Evolutionary conservation across 2,888 invertebrate genomes (phyloP).

Genomic region (Pterobdella sp.): DNA sequence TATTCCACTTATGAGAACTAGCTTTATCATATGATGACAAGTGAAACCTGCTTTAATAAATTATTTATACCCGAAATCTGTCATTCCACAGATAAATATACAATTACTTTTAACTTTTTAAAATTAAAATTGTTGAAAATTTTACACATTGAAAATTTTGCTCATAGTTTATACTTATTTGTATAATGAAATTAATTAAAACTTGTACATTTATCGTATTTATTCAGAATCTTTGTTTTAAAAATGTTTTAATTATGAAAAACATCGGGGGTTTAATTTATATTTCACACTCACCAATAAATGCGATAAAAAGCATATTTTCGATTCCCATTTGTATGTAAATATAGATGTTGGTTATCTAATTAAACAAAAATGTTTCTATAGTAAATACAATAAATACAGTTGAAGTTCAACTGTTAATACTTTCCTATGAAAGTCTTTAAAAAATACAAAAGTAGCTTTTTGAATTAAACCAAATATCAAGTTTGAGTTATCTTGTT

Average conservation of each 20-base stretch:
- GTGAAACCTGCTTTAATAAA: no score
- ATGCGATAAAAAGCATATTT: neutral
- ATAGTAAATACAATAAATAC: neutral
- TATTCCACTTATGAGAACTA: neutral
- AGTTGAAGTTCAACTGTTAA: neutral
- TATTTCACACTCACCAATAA: neutral
- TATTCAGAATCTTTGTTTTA: no score
- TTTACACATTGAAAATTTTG: no score
- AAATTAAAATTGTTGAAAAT: no score
- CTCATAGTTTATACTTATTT: no score
- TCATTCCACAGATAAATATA: no score
- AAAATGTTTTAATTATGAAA: conserved; percentile 12
- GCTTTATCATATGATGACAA: neutral
- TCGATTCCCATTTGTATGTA: no score
- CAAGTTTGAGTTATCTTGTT: neutral
- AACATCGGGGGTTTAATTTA: conserved; percentile 8
- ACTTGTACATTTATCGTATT: no score
- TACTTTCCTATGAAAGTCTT: neutral
- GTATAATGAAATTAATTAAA: no score
- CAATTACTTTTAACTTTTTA: no score
- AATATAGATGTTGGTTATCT: neutral
- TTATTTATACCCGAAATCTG: no score
- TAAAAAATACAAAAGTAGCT: neutral
- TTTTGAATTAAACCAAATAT: neutral
- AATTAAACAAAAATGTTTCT: conserved; percentile 17